phyloP scores from a whole-genome alignment of 2,113 vertebrate species.

The Furnarius figulus region DNA sequence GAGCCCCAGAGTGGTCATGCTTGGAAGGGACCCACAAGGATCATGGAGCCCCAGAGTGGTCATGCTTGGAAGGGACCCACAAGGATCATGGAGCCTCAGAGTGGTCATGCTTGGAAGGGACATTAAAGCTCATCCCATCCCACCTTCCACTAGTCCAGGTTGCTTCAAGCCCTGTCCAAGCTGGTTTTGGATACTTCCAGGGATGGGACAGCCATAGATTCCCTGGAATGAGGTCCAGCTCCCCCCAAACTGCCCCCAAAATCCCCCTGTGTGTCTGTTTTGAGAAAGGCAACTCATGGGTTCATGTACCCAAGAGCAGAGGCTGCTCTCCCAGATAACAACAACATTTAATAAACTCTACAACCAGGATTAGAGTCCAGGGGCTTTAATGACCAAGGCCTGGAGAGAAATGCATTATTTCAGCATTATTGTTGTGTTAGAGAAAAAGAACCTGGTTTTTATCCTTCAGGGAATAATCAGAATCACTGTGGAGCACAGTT shows the following conservation, averaged over 20 bases:
- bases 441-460: background rate
- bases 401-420: background rate
- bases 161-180: rapidly evolving
- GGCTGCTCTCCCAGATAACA: background rate
- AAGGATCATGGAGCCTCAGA: no score
- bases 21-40: no score
- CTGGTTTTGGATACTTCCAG: background rate
- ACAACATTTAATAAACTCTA: background rate
- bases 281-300: background rate
- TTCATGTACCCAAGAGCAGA: background rate
- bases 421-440: background rate
- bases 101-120: no score
- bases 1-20: no score
- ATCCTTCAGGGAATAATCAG: background rate
- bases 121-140: no score
- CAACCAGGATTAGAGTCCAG: background rate
- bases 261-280: background rate
- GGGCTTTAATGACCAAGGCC: background rate
- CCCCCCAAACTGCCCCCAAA: background rate
- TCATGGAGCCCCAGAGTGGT: no score
- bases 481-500: background rate
- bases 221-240: background rate
- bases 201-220: background rate
- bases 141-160: rapidly evolving
- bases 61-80: no score